These are phyloP conservation scores for Ptychochromis oligacanthus DNA, from an alignment of 2,113 vertebrate genomes.

Conservation along the genomic window DNA sequence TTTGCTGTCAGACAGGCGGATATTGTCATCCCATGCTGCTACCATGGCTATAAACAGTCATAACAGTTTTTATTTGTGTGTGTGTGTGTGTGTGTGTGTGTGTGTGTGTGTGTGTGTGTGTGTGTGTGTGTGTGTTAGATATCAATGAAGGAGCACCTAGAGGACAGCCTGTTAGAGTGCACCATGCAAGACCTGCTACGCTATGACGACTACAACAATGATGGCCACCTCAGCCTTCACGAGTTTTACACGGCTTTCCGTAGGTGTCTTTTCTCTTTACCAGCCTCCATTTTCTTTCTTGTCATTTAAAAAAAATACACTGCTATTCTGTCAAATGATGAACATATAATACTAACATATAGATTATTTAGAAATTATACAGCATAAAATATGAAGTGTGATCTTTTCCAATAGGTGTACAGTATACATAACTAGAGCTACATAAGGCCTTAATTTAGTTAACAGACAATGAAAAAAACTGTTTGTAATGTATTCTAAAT, in stretches of 20 bases:
- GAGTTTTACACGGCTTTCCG: constrained; percentile 96
- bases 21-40: background rate
- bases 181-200: constrained; percentile 89
- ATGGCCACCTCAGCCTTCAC: constrained; percentile 85
- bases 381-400: background rate
- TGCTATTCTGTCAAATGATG: background rate
- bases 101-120: background rate
- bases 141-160: constrained; percentile 83
- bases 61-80: background rate
- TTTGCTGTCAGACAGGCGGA: background rate
- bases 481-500: background rate
- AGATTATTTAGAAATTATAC: too few relatives aligned
- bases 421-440: background rate
- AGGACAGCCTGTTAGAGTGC: constrained; percentile 83
- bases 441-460: background rate
- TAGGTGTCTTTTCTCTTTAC: constrained; percentile 74
- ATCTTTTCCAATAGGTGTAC: background rate
- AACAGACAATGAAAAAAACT: background rate
- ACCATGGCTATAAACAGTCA: background rate
- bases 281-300: background rate
- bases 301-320: background rate
- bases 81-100: too few relatives aligned
- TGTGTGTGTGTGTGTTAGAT: constrained; percentile 71
- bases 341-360: background rate
- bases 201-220: constrained; percentile 93